Evolutionary conservation across 2,113 vertebrate genomes (phyloP).

Genomic region (Pelecanoides urinatrix): DNA sequence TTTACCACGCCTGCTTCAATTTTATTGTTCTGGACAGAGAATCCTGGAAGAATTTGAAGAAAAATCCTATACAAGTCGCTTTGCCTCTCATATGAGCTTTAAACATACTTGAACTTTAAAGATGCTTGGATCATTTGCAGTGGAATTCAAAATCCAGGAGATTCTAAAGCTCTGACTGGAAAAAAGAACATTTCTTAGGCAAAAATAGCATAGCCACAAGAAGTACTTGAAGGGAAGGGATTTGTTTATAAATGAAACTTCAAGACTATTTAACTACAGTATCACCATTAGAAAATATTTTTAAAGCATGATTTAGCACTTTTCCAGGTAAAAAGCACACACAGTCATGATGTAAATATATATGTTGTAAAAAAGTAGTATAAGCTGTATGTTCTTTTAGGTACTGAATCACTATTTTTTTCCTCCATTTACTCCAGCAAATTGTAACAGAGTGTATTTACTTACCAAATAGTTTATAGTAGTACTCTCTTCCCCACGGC

Average conservation of each 20-base stretch:
- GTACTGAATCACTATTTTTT: background rate
- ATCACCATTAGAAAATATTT: background rate
- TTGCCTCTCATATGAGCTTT: background rate
- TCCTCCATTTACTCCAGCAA: background rate
- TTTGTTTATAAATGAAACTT: background rate
- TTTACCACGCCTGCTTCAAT: background rate
- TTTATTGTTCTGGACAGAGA: background rate
- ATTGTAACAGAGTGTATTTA: background rate
- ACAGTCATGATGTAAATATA: background rate
- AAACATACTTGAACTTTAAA: background rate
- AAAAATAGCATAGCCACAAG: background rate
- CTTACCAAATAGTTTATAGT: constrained; percentile 95
- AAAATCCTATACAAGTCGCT: background rate
- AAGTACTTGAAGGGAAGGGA: background rate
- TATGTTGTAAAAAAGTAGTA: background rate
- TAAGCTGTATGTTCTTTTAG: background rate
- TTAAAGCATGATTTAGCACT: background rate
- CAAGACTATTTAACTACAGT: background rate
- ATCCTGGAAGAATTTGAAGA: background rate
- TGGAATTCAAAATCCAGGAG: background rate
- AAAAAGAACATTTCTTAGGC: background rate
- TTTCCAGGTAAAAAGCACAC: background rate
- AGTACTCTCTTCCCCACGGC: constrained; percentile 91
- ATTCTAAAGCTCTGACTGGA: background rate
- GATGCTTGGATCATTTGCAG: background rate